These are phyloP conservation scores for Dioctria linearis DNA, from an alignment of 2,888 invertebrate genomes.

Conservation along the genomic window DNA sequence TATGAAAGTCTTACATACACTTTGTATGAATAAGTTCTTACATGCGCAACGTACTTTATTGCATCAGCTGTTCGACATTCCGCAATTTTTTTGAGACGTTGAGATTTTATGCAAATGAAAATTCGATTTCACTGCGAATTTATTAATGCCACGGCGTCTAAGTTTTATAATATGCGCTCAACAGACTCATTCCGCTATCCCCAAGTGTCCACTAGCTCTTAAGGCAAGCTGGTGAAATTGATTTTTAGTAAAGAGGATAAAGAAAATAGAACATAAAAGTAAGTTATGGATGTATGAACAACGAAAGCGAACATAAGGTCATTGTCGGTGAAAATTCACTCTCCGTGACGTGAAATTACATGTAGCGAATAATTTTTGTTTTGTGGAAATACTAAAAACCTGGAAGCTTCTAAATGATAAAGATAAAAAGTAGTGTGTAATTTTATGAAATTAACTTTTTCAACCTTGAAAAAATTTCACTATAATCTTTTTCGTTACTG, in stretches of 20 bases:
- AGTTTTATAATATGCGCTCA: constrained; percentile 20
- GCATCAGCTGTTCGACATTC: constrained; percentile 32
- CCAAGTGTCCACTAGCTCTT: background rate
- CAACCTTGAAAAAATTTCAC: no score
- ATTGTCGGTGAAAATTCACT: constrained; percentile 38
- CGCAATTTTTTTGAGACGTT: background rate
- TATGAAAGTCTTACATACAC: constrained; percentile 14
- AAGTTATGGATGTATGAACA: constrained; percentile 24
- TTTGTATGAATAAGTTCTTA: background rate
- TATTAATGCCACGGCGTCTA: constrained; percentile 30
- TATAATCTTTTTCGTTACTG: no score
- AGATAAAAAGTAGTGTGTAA: no score
- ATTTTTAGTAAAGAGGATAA: constrained; percentile 27
- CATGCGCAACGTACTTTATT: constrained; percentile 41
- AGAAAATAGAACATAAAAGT: constrained; percentile 34
- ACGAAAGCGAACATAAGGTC: constrained; percentile 45
- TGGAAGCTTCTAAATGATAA: background rate
- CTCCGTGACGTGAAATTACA: constrained; percentile 27
- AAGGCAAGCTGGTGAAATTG: constrained; percentile 9
- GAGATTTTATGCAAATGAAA: constrained; percentile 25
- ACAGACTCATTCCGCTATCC: constrained; percentile 12
- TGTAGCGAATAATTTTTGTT: background rate
- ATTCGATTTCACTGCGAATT: constrained; percentile 25
- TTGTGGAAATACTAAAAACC: background rate
- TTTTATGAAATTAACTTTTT: no score